Evolutionary conservation across 2,113 vertebrate genomes (phyloP).

Genomic region (Gracilinanus agilis): DNA sequence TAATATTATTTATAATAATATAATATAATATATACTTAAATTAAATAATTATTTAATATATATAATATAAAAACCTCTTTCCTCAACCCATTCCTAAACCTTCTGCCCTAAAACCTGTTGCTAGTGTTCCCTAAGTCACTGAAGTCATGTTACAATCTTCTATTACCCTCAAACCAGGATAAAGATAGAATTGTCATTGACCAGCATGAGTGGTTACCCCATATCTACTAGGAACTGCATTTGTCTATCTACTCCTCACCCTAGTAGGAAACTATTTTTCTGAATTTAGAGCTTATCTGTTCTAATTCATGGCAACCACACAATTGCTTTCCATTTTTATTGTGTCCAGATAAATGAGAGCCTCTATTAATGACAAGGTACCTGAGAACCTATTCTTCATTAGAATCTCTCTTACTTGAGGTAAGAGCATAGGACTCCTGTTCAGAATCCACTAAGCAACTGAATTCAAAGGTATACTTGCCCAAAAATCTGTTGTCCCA

Average conservation of each 20-base stretch:
- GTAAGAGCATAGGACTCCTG: not conserved
- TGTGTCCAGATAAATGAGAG: not conserved
- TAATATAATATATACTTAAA: too few species aligned
- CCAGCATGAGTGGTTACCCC: not conserved
- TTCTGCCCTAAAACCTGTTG: not conserved
- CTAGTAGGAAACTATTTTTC: not conserved
- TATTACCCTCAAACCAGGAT: not conserved
- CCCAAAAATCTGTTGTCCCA: not conserved
- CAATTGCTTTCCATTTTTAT: not conserved
- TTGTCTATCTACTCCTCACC: not conserved
- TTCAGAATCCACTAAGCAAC: not conserved
- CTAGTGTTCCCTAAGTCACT: not conserved
- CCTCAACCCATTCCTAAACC: not conserved
- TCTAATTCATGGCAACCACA: not conserved
- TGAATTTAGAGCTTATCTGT: not conserved
- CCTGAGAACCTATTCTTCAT: not conserved
- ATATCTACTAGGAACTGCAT: not conserved
- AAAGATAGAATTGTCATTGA: not conserved
- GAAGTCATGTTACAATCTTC: not conserved
- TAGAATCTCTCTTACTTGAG: not conserved
- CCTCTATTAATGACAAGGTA: not conserved
- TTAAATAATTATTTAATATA: too few species aligned
- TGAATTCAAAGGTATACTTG: not conserved
- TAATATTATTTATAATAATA: too few species aligned
- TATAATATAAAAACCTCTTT: not conserved